A percentile compares a stretch with the other conserved stretches of the same genome.
Evolutionary conservation across 1,140 invertebrate genomes (phyloP).

Genomic region (Drosophila orosa): DNA sequence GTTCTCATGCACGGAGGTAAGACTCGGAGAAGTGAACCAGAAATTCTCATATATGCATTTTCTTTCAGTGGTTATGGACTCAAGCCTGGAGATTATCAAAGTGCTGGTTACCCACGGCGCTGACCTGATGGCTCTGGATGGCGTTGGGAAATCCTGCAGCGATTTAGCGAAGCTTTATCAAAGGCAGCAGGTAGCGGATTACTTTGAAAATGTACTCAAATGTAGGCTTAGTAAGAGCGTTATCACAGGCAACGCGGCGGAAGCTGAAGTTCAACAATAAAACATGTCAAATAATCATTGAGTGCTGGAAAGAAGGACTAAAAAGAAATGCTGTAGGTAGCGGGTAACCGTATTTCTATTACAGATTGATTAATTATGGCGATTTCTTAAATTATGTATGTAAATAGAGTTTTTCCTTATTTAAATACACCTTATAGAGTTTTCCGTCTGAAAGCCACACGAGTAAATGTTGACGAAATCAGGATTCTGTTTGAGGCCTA

Average conservation of each 20-base stretch:
- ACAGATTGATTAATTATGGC: background rate
- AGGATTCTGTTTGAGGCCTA: constrained; percentile 71
- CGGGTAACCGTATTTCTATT: background rate
- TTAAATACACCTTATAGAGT: constrained; percentile 50
- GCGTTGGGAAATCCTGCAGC: constrained; percentile 57
- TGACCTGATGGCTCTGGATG: constrained; percentile 59
- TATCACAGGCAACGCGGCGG: constrained; percentile 27
- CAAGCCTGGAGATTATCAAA: constrained; percentile 71
- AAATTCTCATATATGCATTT: constrained; percentile 1
- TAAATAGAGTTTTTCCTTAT: background rate
- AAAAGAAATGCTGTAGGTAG: background rate
- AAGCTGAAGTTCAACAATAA: constrained; percentile 10
- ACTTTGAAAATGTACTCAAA: constrained; percentile 64
- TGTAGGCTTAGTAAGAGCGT: constrained; percentile 43
- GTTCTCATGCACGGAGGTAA: constrained; percentile 76
- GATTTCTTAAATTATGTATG: background rate
- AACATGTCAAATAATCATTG: background rate
- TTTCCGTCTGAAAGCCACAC: constrained; percentile 63
- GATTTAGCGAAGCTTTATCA: constrained; percentile 74
- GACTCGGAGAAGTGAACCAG: background rate
- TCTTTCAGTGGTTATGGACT: constrained; percentile 72
- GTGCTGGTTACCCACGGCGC: constrained; percentile 70
- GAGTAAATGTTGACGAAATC: constrained; percentile 72
- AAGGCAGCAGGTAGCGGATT: constrained; percentile 57
- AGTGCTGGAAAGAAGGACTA: background rate